Conservation (phyloP, 37 sponge, comb jelly and placozoan species). For the Halisarca cf. caerulea region DNA sequence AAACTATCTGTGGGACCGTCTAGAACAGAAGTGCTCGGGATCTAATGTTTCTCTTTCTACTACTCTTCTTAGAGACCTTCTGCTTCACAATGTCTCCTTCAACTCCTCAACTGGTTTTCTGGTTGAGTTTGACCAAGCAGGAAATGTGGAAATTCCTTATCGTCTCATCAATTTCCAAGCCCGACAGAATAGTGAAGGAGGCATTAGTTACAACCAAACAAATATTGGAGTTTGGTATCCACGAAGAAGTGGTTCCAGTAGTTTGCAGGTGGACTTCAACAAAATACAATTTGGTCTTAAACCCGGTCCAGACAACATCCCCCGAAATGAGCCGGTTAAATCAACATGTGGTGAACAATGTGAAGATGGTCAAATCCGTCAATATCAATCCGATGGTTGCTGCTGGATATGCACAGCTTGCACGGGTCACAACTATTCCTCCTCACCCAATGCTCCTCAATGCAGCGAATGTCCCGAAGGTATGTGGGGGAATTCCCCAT, state of each 20-base stretch:
- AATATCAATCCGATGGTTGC: conserved; percentile 33
- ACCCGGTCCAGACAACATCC: neutral
- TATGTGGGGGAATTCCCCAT: conserved; percentile 67
- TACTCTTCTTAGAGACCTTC: conserved; percentile 35
- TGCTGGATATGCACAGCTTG: conserved; percentile 79
- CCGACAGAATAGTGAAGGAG: neutral
- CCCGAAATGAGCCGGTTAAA: neutral
- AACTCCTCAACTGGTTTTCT: conserved; percentile 33
- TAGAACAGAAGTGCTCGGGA: conserved; percentile 41
- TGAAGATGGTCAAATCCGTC: conserved; percentile 37
- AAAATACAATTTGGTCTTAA: conserved; percentile 60
- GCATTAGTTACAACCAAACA: neutral
- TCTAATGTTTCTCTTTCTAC: conserved; percentile 37
- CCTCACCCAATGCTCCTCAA: neutral
- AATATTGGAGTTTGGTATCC: conserved; percentile 58
- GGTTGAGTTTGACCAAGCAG: conserved; percentile 62
- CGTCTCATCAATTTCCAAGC: conserved; percentile 66
- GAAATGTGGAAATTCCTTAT: conserved; percentile 61
- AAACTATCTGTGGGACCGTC: conserved; percentile 33
- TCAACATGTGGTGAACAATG: conserved; percentile 64
- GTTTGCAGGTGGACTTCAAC: neutral
- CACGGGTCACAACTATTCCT: conserved; percentile 47
- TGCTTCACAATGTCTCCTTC: conserved; percentile 54
- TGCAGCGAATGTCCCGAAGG: conserved; percentile 62
- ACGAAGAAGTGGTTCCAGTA: neutral